Evolutionary conservation across 2,113 vertebrate genomes (phyloP).

Genomic region (Cyanoliseus patagonus): DNA sequence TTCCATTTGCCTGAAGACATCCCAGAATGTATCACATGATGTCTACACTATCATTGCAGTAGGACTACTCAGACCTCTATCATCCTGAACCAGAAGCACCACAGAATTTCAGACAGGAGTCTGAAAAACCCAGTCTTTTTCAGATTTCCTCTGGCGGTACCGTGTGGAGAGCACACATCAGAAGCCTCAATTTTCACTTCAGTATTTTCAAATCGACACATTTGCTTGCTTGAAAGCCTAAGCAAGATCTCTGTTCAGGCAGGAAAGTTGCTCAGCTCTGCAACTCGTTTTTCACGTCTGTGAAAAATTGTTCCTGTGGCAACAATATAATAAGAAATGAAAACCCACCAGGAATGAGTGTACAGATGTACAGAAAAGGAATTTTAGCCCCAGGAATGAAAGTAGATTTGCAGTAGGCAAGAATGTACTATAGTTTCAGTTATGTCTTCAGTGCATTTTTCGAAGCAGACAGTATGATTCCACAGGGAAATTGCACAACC

Average conservation of each 20-base stretch:
- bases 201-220: background rate
- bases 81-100: background rate
- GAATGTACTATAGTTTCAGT: background rate
- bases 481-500: background rate
- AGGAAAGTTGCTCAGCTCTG: background rate
- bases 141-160: background rate
- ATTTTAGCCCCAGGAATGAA: background rate
- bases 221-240: background rate
- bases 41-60: background rate
- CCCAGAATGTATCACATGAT: background rate
- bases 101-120: background rate
- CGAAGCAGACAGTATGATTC: constrained; percentile 17
- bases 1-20: background rate
- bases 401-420: background rate
- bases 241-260: background rate
- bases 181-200: background rate
- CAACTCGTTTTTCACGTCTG: background rate
- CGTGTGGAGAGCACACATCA: background rate
- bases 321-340: background rate
- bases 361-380: background rate
- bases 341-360: background rate
- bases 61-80: background rate
- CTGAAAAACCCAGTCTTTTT: background rate
- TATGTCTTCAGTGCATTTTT: constrained; percentile 1
- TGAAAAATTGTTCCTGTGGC: background rate